Percentiles rank a stretch among this genome's conserved stretches.
phyloP scores from a whole-genome alignment of 1,140 invertebrate species.

The Calliphora vicina region DNA sequence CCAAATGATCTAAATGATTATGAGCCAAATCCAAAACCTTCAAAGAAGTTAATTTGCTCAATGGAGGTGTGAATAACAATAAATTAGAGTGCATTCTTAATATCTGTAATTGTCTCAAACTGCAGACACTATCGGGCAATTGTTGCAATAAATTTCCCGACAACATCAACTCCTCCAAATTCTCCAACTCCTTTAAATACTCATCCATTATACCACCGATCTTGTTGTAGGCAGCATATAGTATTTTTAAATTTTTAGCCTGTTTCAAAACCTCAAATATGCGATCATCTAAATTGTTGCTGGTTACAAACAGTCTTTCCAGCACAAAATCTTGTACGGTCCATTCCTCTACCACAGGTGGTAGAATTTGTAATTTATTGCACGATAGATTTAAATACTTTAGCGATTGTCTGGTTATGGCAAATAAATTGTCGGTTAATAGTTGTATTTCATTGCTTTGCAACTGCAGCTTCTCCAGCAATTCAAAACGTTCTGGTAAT shows the following conservation, averaged over 20 bases:
- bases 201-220: conserved; percentile 77
- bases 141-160: conserved; percentile 82
- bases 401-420: conserved; percentile 72
- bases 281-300: conserved; percentile 79
- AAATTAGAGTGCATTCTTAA: conserved; percentile 84
- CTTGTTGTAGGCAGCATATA: conserved; percentile 83
- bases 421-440: conserved; percentile 79
- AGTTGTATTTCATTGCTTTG: conserved; percentile 79
- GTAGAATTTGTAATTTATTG: conserved; percentile 69
- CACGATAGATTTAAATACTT: conserved; percentile 80
- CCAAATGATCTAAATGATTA: conserved; percentile 81
- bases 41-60: conserved; percentile 76
- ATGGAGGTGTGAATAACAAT: conserved; percentile 76
- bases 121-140: conserved; percentile 78
- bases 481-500: conserved; percentile 71
- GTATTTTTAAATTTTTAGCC: conserved; percentile 71
- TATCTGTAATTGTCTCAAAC: conserved; percentile 75
- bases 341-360: conserved; percentile 68
- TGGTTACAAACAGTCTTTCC: conserved; percentile 78
- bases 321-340: conserved; percentile 62
- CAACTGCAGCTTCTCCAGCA: conserved; percentile 75
- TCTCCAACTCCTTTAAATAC: conserved; percentile 77
- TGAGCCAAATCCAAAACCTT: conserved; percentile 85
- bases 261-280: conserved; percentile 74
- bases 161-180: conserved; percentile 81